phyloP scores from a whole-genome alignment of 2,797 vertebrate genomes.

The Remorina albescens region DNA sequence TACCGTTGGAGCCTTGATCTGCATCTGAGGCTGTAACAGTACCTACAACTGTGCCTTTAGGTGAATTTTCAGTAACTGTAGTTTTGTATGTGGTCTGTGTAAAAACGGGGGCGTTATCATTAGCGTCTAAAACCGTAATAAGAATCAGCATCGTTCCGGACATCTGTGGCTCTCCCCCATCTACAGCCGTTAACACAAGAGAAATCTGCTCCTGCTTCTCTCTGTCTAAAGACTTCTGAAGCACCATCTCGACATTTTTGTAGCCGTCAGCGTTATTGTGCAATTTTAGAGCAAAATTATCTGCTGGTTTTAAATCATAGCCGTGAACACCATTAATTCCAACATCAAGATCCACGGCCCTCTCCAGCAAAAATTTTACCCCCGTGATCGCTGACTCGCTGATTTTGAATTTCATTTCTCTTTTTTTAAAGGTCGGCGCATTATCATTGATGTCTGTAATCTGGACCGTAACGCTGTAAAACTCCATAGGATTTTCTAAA shows the following conservation, averaged over 20 bases:
- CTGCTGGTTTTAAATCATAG: slow-evolving; percentile 63
- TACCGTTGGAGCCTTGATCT: slow-evolving; percentile 44
- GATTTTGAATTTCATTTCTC: slow-evolving; percentile 70
- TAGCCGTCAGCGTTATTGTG: slow-evolving; percentile 43
- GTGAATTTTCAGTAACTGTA: slow-evolving; percentile 63
- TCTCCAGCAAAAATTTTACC: slow-evolving; percentile 74
- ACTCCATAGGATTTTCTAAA: slow-evolving; percentile 37
- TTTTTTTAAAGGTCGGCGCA: slow-evolving; percentile 65
- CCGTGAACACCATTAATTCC: slow-evolving; percentile 71
- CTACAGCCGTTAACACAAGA: slow-evolving; percentile 68
- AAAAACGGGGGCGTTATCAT: slow-evolving; percentile 78
- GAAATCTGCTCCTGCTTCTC: slow-evolving; percentile 65
- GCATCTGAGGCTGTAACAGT: slow-evolving; percentile 69
- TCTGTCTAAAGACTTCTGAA: slow-evolving; percentile 73
- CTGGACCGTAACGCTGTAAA: slow-evolving; percentile 19
- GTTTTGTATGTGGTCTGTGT: slow-evolving; percentile 61
- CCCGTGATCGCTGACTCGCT: slow-evolving; percentile 74
- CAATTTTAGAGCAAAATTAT: slow-evolving; percentile 67
- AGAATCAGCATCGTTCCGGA: slow-evolving; percentile 71
- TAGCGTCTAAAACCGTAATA: slow-evolving; percentile 66
- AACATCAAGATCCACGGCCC: slow-evolving; percentile 79
- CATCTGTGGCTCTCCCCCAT: slow-evolving; percentile 73
- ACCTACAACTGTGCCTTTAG: slow-evolving; percentile 53
- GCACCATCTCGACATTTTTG: slow-evolving; percentile 70
- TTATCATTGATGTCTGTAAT: slow-evolving; percentile 38